Percentiles rank a stretch among this genome's conserved stretches.
Conservation (phyloP, 2,888 invertebrate genomes). For the Mamestra brassicae region DNA sequence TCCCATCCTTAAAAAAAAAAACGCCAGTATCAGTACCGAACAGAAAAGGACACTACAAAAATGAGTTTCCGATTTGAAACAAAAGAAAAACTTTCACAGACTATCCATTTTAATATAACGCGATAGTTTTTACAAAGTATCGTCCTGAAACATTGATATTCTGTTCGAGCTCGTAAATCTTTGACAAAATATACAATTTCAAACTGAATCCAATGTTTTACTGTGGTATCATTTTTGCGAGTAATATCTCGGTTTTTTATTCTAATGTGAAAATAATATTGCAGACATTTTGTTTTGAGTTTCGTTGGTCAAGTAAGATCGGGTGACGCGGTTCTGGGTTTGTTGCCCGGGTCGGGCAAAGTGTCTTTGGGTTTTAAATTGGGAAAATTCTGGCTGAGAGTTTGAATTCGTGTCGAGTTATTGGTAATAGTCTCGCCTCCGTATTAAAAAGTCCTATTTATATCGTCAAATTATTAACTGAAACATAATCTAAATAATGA, state of each 20-base stretch:
- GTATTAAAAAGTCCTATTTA: too few species aligned
- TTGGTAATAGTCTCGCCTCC: too few species aligned
- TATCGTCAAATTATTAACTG: too few species aligned
- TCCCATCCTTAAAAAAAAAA: neutral
- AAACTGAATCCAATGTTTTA: conserved; percentile 27
- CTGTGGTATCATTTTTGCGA: neutral
- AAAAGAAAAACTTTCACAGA: conserved; percentile 7
- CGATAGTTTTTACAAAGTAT: conserved; percentile 46
- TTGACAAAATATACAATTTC: conserved; percentile 44
- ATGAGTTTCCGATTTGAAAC: neutral
- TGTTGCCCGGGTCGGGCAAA: too few species aligned
- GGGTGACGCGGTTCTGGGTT: too few species aligned
- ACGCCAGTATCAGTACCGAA: neutral
- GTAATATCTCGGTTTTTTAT: conserved; percentile 3
- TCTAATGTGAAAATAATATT: conserved; percentile 19
- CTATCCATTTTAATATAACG: conserved; percentile 35
- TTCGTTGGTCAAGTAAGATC: too few species aligned
- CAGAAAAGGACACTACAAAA: neutral
- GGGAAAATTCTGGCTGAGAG: too few species aligned
- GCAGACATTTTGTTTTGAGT: neutral
- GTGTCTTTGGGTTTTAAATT: too few species aligned
- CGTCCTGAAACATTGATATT: conserved; percentile 36
- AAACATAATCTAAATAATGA: too few species aligned
- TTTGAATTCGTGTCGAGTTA: too few species aligned
- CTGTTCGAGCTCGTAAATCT: conserved; percentile 43